Base-by-base conservation (phyloP, 2,888 invertebrate genomes). In the Microctonus brassicae region DNA sequence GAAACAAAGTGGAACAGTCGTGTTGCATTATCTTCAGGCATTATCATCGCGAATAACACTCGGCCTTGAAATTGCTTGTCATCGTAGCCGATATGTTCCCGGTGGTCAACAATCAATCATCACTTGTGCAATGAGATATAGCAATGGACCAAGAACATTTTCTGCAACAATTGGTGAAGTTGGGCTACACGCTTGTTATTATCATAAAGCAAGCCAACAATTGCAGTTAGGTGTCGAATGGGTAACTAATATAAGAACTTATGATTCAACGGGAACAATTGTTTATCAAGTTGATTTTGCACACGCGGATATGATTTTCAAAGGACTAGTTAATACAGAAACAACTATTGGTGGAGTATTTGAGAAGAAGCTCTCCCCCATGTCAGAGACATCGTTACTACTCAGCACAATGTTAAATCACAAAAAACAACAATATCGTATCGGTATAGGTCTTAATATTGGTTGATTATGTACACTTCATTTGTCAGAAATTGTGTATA, bases 221-320 rank as follows among this genome's bases (percentile, higher is more conserved):
- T 80, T 91, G 26, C 91, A 92, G 80, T 79, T 93, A 73, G 94
- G 93, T 1, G 91, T 92, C 0, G 93, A 93, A 82, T 83, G 93
- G 61, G 92, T 92, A 79, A 90, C 91, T 1, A 92, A 91, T 82
- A 82, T 91, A 67, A 87, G 90, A 63, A 88, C 89, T 69, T 90
- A 89, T 75, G 91, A 92, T 76, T 90, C 91, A 52, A 88, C 90
- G 1, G 91, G 91, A n/a, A 90, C 91, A 0, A 82, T 93, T 58
- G 91, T 90, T 17, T 93, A 93, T 81, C 92, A 91, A 82, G 84
- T 90, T 47, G 91, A 93, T 78, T 82, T 93, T 26, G 92, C 92
- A 0, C 89, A 90, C 78, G 91, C 92, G 20, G 90, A 92, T 77
- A 86, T 91, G 29, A 85, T 89, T 2, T 92, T 93, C 81, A 89